Evolutionary conservation across 2,888 invertebrate genomes (phyloP), one percentile per base, ranked within the genome.

Genomic region (Callyntrura sp.): DNA sequence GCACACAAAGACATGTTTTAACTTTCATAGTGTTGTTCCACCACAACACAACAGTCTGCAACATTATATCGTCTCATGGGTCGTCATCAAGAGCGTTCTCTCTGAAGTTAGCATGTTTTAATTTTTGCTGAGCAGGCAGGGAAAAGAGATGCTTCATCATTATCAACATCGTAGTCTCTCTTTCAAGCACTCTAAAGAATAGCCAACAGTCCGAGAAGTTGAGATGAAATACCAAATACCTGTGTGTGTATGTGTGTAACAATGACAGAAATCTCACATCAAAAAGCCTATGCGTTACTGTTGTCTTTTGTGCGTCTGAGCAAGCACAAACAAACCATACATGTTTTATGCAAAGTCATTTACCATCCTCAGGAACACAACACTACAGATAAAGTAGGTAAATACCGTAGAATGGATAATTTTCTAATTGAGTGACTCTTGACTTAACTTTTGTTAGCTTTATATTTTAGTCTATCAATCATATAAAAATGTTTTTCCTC

Each of bases 341-440:
- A 78, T n/a, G 78, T 57, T 88, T 62, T 60, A 48, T 82, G 88
- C 82, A n/a, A 62, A 88, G 82, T 88, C 88, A 87, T 28, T 60
- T 20, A 57, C 48, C 62, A 73, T 60, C 60, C 45, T 82, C 82
- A 35, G 73, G n/a, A n/a, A n/a, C n/a, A n/a, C n/a, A n/a, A n/a
- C n/a, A n/a, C n/a, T n/a, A n/a, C n/a, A n/a, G n/a, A n/a, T 43
- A 20, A 73, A 88, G 82, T 82, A 28, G 57, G 43, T 57, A 60
- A 60, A 60, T 35, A 81, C 57, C 35, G 17, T 11, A 25, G 48
- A 76, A 73, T 57, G 76, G 62, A 88, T 70, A 82, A 70, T 88
- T 83, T 73, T 88, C 88, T 82, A 88, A 88, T 82, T 88, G 82
- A 88, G 76, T 88, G 88, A 82, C 82, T 82, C 82, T 88, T 73